These are phyloP conservation scores for Spondyliosoma cantharus DNA, from an alignment of 2,797 vertebrate species.

Conservation along the genomic window DNA sequence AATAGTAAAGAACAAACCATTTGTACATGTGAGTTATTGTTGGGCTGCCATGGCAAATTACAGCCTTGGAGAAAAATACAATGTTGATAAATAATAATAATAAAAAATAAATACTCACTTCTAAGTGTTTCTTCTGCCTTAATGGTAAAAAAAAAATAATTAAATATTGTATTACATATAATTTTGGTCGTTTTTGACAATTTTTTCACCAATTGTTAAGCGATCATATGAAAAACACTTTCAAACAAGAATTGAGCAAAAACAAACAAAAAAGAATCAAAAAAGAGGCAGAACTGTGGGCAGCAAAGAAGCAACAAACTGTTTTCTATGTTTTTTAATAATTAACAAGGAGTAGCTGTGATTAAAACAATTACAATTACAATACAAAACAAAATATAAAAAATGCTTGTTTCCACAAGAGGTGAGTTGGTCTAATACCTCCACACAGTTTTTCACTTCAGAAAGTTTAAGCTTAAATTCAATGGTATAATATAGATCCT, in stretches of 20 bases:
- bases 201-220: not conserved
- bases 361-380: not conserved
- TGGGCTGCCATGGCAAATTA: not conserved
- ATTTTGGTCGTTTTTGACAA: no score
- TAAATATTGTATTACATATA: conserved; percentile 8
- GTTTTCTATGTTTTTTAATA: not conserved
- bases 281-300: conserved; percentile 22
- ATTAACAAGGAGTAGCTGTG: not conserved
- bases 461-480: not conserved
- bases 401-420: not conserved
- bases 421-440: not conserved
- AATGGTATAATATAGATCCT: not conserved
- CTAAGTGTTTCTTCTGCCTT: conserved; percentile 2
- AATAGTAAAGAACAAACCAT: not conserved
- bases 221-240: not conserved
- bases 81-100: conserved; percentile 21
- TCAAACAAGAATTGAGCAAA: not conserved
- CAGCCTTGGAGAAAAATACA: not conserved
- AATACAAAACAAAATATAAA: not conserved
- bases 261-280: conserved; percentile 3
- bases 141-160: not conserved
- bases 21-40: not conserved
- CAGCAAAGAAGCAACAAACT: not conserved
- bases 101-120: conserved; percentile 32
- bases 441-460: not conserved